Evolutionary conservation across 1,140 invertebrate species (phyloP), one percentile per base, ranked within the genome.

Genomic region (Drosophila santomea): DNA sequence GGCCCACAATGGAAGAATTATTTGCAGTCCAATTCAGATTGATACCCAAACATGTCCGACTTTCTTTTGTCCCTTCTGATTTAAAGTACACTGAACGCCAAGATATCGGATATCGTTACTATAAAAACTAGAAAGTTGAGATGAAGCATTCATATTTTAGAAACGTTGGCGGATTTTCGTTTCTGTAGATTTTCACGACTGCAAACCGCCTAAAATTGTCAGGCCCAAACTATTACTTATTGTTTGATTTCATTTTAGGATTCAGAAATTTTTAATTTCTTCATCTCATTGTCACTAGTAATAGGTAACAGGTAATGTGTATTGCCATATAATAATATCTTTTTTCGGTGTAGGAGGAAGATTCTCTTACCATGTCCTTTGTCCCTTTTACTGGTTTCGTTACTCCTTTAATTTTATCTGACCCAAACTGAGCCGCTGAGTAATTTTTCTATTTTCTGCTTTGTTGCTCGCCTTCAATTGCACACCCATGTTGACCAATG

Each of bases 371-470:
- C 44, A 14, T 7, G 12, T 38, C 20, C n/a, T 61, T 64, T 75
- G 71, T 83, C 56, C 28, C 69, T 83, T 74, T 62, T 68, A 62
- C 61, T 38, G 43, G 64, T 25, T 76, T 35, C 43, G 52, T 71
- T 15, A 56, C 73, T 61, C 60, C 61, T 72, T 74, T 32, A 52
- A 54, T 54, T 57, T 45, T 15, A 14, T 25, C 28, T 25, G 50
- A 69, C 51, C 64, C 67, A 57, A 48, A 63, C 61, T 48, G 57
- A 79, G 72, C 55, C 78, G 64, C 68, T 89, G 76, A 89, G 83
- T 88, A 89, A 89, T 78, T 88, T 88, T 88, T 88, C 76, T 88
- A 88, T 88, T 88, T 88, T 88, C 84, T 84, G 84, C 84, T 88
- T 88, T 88, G 80, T 84, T 84, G 84, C 84, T 66, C 77, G 76